Conservation (phyloP, 2,888 invertebrate genomes). For the Acanthosepion lycidas region DNA sequence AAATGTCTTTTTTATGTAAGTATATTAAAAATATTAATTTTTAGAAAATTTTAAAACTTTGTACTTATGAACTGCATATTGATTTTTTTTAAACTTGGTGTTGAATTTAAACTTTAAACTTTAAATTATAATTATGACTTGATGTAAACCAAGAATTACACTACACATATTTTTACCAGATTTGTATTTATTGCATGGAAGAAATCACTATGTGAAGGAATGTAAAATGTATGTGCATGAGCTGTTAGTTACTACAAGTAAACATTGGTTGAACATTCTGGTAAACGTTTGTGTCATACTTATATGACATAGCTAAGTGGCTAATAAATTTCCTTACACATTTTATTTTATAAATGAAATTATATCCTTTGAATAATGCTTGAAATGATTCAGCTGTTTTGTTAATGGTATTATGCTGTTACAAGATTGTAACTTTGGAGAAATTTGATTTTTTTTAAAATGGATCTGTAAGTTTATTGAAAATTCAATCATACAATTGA, state of each 20-base stretch:
- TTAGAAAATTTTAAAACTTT: neutral
- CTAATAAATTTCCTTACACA: neutral
- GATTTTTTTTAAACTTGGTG: neutral
- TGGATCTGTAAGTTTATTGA: neutral
- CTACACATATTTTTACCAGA: neutral
- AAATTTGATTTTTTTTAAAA: too few species aligned
- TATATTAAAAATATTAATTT: neutral
- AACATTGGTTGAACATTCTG: neutral
- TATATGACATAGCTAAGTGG: neutral
- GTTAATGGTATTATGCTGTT: neutral
- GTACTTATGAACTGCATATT: neutral
- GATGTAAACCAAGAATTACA: neutral
- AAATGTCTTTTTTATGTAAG: neutral
- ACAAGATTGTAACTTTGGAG: too few species aligned
- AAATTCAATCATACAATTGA: neutral
- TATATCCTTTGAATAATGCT: neutral
- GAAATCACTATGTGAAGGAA: neutral
- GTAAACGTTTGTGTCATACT: neutral
- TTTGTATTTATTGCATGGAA: neutral
- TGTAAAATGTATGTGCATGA: neutral
- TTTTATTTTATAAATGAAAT: neutral
- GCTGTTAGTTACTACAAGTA: neutral
- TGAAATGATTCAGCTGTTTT: neutral
- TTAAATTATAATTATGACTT: neutral
- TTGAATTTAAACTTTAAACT: too few species aligned